Conservation (phyloP, 2,888 invertebrate species). For the Ichneumon xanthorius region DNA sequence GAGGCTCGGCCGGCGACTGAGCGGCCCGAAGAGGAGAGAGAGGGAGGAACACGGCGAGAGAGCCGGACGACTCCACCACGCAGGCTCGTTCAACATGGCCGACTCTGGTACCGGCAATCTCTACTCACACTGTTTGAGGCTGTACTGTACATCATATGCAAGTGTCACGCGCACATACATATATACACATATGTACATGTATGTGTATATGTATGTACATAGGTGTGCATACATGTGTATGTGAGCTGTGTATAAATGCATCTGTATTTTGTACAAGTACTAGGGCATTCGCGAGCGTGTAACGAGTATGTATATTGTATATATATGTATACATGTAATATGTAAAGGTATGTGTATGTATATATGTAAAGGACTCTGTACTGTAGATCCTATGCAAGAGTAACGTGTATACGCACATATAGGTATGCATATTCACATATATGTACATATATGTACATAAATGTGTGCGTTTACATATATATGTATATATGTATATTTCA, state of each 20-base stretch:
- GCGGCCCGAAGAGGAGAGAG: conserved; percentile 28
- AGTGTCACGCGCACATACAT: background rate
- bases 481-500: too few relatives aligned
- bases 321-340: background rate
- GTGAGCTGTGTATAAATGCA: background rate
- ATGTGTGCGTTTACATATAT: too few relatives aligned
- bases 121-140: conserved; percentile 60
- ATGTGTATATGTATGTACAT: background rate
- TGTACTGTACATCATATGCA: conserved; percentile 10
- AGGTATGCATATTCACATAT: too few relatives aligned
- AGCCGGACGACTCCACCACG: conserved; percentile 76
- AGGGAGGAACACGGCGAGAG: conserved; percentile 54
- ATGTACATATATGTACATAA: too few relatives aligned
- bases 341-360: too few relatives aligned
- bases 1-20: conserved; percentile 43
- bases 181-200: background rate
- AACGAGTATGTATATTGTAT: background rate
- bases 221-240: conserved; percentile 3
- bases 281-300: background rate
- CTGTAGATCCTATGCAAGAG: too few relatives aligned
- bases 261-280: background rate
- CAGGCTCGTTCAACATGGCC: conserved; percentile 83
- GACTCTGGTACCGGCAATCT: conserved; percentile 71
- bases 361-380: too few relatives aligned
- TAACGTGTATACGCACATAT: too few relatives aligned